Evolutionary conservation across 2,113 vertebrate species (phyloP).

Genomic region (Rhinolophus sinicus): DNA sequence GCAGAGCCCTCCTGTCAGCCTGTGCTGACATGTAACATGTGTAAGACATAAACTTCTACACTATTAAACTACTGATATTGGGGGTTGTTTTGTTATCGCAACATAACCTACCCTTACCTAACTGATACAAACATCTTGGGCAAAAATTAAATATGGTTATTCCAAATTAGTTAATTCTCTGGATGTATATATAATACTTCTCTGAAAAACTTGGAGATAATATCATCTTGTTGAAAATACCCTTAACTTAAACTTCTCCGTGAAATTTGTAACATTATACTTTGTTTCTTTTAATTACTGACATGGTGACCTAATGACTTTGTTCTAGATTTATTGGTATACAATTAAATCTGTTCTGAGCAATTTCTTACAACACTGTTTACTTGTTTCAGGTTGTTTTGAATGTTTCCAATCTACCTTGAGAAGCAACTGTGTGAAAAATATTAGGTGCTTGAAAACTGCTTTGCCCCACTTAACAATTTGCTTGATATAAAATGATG

Average conservation of each 20-base stretch:
- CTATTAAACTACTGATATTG: not conserved
- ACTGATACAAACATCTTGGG: not conserved
- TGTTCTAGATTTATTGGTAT: conserved; percentile 10
- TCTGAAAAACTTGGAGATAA: not conserved
- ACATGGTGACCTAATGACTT: not conserved
- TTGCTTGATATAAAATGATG: not conserved
- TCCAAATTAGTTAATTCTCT: not conserved
- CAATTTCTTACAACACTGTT: conserved; percentile 36
- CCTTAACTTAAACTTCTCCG: not conserved
- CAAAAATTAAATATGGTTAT: not conserved
- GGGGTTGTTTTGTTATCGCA: not conserved
- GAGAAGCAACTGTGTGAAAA: not conserved
- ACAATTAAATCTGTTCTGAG: not conserved
- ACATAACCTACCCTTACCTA: not conserved
- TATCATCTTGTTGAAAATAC: not conserved
- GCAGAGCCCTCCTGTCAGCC: not conserved
- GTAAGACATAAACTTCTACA: not conserved
- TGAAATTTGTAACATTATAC: not conserved
- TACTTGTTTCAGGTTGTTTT: not conserved
- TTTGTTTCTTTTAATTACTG: conserved; percentile 11
- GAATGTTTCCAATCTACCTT: not conserved
- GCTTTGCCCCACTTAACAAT: not conserved
- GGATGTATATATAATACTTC: not conserved
- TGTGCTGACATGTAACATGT: too few relatives aligned
- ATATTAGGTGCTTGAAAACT: not conserved